Evolutionary conservation across 1,140 invertebrate genomes (phyloP), one percentile per base, ranked within the genome.

Genomic region (Lordiphosa mommai): DNA sequence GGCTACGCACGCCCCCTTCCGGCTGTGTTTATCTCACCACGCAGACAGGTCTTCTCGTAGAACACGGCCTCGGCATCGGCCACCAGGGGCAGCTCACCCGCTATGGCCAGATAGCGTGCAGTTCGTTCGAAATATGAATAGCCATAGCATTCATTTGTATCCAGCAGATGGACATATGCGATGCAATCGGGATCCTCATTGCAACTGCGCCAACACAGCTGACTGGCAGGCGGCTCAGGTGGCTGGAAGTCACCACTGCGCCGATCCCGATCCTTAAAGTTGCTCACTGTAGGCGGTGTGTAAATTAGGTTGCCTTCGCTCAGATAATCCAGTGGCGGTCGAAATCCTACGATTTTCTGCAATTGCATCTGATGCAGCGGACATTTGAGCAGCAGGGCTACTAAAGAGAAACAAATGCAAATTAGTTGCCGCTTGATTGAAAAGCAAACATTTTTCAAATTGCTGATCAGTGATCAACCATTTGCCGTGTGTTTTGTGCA

Each of bases 151-250:
- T 88, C 80, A 12, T 87, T 66, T 0, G 71, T 85, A 27, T 90
- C 88, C 76, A 90, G 69, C 12, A 88, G 69, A 38, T 90, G 74
- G 0, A 90, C 85, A 44, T 91, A 90, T 51, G 90, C 89, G 4
- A 72, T 76, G 63, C 90, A 91, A 16, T 86, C 73, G 10, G 87
- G 72, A 64, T 90, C 89, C n/a, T 72, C 58, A 48, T 74, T 72
- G 58, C 90, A 91, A 36, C 70, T 87, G 6, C 69, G 48, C 67
- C 90, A 68, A 88, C 92, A 92, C 65, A 91, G 84, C 68, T 89
- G 49, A 40, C 86, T 88, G 0, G 43, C 53, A 56, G 87, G 91
- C 85, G 82, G 91, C 88, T 86, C 90, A 74, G n/a, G n/a, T n/a
- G n/a, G n/a, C n/a, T 87, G 80, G 63, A 86, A 87, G 7, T 4